Percentiles rank a stretch among this genome's conserved stretches.
phyloP scores from a whole-genome alignment of 2,113 vertebrate species.

The Urocolius indicus region DNA sequence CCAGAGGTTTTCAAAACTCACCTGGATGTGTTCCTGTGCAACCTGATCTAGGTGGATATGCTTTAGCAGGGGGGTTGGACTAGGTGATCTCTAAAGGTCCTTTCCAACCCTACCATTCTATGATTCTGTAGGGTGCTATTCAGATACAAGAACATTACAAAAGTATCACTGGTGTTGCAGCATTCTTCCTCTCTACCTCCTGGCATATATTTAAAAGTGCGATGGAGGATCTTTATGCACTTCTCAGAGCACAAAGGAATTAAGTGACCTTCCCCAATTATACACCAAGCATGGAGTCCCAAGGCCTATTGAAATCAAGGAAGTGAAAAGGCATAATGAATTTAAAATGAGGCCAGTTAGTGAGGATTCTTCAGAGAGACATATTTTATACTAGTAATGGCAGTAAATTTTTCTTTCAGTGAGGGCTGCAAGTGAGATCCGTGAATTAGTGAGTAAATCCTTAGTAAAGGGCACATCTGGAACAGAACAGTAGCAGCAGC shows the following conservation, averaged over 20 bases:
- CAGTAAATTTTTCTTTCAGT: neutral
- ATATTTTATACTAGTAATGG: neutral
- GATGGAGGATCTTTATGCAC: neutral
- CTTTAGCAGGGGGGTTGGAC: too few species aligned
- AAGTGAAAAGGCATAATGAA: neutral
- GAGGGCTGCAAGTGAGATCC: neutral
- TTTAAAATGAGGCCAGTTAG: neutral
- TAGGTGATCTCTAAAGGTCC: too few species aligned
- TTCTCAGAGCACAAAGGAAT: neutral
- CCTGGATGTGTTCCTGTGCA: too few species aligned
- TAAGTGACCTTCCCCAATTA: neutral
- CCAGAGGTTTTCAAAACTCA: too few species aligned
- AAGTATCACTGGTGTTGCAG: neutral
- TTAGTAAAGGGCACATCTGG: neutral
- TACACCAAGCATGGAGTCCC: neutral
- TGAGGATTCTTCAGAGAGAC: neutral
- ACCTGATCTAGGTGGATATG: too few species aligned
- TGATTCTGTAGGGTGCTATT: neutral
- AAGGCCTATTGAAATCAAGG: neutral
- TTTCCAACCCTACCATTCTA: too few species aligned
- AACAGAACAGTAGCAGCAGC: neutral
- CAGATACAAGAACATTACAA: neutral
- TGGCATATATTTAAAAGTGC: neutral
- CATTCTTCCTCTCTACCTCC: neutral
- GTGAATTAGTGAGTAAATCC: neutral